Percentiles rank a stretch among this genome's conserved stretches.
Evolutionary conservation across 2,888 invertebrate species (phyloP).

Genomic region (Neoscelio sp.): DNA sequence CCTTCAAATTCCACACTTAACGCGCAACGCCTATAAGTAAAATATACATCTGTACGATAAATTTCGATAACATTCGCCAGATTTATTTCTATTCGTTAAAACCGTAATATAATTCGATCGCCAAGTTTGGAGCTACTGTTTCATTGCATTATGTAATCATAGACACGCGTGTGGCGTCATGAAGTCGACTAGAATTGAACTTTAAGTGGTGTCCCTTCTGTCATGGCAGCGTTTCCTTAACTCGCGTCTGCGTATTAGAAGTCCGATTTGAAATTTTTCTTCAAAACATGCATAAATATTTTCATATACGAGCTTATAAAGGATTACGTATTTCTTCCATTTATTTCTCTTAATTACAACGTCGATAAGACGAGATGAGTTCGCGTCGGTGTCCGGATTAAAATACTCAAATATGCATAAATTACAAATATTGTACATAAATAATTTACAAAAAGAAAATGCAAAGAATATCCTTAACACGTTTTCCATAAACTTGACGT

Average conservation of each 20-base stretch:
- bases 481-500: too few relatives aligned
- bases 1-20: background rate
- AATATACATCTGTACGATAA: constrained; percentile 32
- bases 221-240: constrained; percentile 11
- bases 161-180: constrained; percentile 15
- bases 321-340: constrained; percentile 58
- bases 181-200: constrained; percentile 24
- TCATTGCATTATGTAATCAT: constrained; percentile 33
- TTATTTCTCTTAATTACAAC: constrained; percentile 48
- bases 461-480: too few relatives aligned
- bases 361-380: constrained; percentile 27
- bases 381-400: constrained; percentile 32
- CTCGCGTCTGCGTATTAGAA: background rate
- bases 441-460: too few relatives aligned
- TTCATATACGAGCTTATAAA: constrained; percentile 30
- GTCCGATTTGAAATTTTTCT: constrained; percentile 22
- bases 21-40: constrained; percentile 20
- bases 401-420: constrained; percentile 9
- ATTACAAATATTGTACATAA: background rate
- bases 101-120: constrained; percentile 25
- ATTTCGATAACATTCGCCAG: constrained; percentile 41
- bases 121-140: constrained; percentile 22
- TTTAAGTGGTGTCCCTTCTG: too few relatives aligned
- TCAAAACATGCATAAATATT: constrained; percentile 46
- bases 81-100: constrained; percentile 12